Percentiles rank a stretch among this genome's conserved stretches.
These are phyloP conservation scores for Stictocephala bisonia DNA, from an alignment of 2,888 invertebrate genomes.

Conservation along the genomic window DNA sequence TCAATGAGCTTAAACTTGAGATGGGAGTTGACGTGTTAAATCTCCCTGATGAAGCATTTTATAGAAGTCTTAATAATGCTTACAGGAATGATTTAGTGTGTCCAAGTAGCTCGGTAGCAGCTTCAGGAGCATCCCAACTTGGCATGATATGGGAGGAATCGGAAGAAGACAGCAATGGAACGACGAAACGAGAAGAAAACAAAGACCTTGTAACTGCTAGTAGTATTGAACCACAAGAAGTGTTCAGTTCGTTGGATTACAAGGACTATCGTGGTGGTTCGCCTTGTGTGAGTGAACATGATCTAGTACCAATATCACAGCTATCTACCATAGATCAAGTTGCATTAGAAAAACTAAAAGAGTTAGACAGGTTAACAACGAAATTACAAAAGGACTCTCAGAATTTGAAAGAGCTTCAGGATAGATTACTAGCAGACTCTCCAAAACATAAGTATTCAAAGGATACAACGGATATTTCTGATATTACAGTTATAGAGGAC, in stretches of 20 bases:
- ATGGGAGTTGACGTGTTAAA: slow-evolving; percentile 69
- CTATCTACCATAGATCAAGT: slow-evolving; percentile 82
- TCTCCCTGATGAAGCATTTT: slow-evolving; percentile 85
- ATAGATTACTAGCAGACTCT: slow-evolving; percentile 68
- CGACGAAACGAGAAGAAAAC: slow-evolving; percentile 58
- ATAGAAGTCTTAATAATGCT: slow-evolving; percentile 87
- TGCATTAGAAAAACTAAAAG: slow-evolving; percentile 81
- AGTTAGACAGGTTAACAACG: slow-evolving; percentile 79
- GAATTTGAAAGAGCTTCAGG: slow-evolving; percentile 80
- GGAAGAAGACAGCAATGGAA: slow-evolving; percentile 73
- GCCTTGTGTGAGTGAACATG: slow-evolving; percentile 81
- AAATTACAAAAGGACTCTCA: slow-evolving; percentile 83
- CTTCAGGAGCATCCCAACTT: slow-evolving; percentile 77
- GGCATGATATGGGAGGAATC: slow-evolving; percentile 91
- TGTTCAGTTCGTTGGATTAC: slow-evolving; percentile 81
- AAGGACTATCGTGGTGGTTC: slow-evolving; percentile 82
- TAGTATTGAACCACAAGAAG: slow-evolving; percentile 69
- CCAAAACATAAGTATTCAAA: slow-evolving; percentile 51
- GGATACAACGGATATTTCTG: slow-evolving; percentile 48
- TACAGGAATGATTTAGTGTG: slow-evolving; percentile 82
- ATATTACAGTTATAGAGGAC: slow-evolving; percentile 67
- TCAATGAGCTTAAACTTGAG: slow-evolving; percentile 63
- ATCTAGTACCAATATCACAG: slow-evolving; percentile 79
- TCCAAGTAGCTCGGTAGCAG: slow-evolving; percentile 66
- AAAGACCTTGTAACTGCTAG: slow-evolving; percentile 67